These are phyloP conservation scores for Lepus townsendii DNA, from an alignment of 2,797 vertebrate genomes.

Conservation along the genomic window DNA sequence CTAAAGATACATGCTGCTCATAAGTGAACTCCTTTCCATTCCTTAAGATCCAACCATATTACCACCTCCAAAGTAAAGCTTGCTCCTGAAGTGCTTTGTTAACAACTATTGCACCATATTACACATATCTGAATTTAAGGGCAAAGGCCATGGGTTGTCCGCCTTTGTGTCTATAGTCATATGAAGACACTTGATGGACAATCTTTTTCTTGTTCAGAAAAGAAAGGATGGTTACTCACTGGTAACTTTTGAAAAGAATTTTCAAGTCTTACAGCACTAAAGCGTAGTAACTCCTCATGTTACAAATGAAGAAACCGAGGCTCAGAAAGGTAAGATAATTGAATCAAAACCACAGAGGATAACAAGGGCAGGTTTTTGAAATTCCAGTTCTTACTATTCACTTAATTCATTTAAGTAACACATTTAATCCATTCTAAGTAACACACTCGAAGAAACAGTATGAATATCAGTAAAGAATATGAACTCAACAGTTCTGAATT, in stretches of 20 bases:
- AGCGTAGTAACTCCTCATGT: background rate
- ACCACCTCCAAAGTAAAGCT: background rate
- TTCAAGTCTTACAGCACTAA: background rate
- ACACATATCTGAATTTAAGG: background rate
- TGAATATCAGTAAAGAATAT: slow-evolving; percentile 9
- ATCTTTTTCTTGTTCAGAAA: background rate
- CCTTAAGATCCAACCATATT: background rate
- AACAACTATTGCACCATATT: background rate
- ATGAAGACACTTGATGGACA: background rate
- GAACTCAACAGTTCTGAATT: slow-evolving; percentile 2
- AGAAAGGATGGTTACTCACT: background rate
- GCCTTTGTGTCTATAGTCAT: background rate
- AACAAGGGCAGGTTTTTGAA: slow-evolving; percentile 30
- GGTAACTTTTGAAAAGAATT: background rate
- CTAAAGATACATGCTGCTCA: background rate
- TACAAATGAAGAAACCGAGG: slow-evolving; percentile 5
- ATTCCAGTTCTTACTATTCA: background rate
- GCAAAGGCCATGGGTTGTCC: background rate
- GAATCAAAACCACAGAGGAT: background rate
- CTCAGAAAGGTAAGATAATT: background rate
- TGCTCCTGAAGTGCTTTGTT: background rate
- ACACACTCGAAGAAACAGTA: background rate
- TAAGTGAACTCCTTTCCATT: slow-evolving; percentile 11
- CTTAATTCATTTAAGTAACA: too few species aligned
- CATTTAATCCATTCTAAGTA: slow-evolving; percentile 35